Evolutionary conservation across 2,113 vertebrate species (phyloP).

Genomic region (Addax nasomaculatus): DNA sequence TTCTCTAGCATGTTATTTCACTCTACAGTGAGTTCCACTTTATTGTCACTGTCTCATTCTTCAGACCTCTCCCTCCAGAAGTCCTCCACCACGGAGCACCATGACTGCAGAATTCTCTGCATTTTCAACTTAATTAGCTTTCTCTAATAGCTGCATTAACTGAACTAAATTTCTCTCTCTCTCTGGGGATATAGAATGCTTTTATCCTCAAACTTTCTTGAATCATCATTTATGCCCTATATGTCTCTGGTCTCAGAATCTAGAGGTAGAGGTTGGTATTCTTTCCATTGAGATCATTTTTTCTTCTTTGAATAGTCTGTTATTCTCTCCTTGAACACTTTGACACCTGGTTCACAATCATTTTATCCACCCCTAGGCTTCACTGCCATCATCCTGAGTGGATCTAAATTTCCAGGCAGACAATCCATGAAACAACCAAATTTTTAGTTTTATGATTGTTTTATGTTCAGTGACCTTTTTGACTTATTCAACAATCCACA

Average conservation of each 20-base stretch:
- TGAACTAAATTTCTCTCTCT: neutral
- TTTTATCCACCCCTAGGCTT: neutral
- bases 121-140: neutral
- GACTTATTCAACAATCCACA: neutral
- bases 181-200: neutral
- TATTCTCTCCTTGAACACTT: neutral
- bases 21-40: neutral
- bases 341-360: neutral
- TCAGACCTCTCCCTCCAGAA: neutral
- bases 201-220: neutral
- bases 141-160: neutral
- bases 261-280: neutral
- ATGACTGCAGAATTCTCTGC: neutral
- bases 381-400: neutral
- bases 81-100: fast-evolving
- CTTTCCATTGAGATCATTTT: neutral
- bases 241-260: neutral
- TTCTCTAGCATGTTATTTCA: neutral
- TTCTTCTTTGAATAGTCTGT: neutral
- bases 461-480: neutral
- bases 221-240: neutral
- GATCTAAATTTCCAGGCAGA: neutral
- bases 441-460: neutral
- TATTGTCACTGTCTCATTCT: neutral
- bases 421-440: neutral